Evolutionary conservation across 2,888 invertebrate genomes (phyloP).

Genomic region (Tinea semifulvella): DNA sequence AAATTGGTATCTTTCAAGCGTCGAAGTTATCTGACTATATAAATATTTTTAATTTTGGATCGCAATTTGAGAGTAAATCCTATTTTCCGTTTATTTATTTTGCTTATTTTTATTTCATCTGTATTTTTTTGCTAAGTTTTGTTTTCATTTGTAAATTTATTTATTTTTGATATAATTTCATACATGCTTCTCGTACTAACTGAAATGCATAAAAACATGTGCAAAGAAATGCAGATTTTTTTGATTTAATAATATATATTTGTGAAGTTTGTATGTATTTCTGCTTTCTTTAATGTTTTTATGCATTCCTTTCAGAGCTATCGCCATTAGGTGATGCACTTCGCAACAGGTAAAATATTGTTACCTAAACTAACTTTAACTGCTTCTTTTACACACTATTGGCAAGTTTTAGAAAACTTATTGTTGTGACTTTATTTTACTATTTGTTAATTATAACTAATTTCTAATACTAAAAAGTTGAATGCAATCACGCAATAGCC

Average conservation of each 20-base stretch:
- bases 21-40: too few relatives aligned
- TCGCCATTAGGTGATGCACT: conserved; percentile 1
- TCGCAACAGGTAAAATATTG: neutral
- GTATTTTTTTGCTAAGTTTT: conserved; percentile 54
- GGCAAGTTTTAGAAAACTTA: too few relatives aligned
- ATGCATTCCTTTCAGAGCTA: conserved; percentile 8
- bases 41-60: too few relatives aligned
- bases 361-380: too few relatives aligned
- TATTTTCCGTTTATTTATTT: too few relatives aligned
- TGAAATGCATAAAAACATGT: conserved; percentile 62
- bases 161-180: conserved; percentile 17
- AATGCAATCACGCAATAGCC: too few relatives aligned
- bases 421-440: too few relatives aligned
- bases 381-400: too few relatives aligned
- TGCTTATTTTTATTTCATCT: conserved; percentile 27
- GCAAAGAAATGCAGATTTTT: conserved; percentile 57
- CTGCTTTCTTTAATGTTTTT: conserved; percentile 10
- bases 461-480: too few relatives aligned
- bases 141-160: neutral
- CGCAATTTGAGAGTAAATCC: too few relatives aligned
- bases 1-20: too few relatives aligned
- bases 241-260: conserved; percentile 10
- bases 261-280: conserved; percentile 17
- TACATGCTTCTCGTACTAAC: conserved; percentile 29
- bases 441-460: too few relatives aligned